Evolutionary conservation across 2,888 invertebrate genomes (phyloP), one percentile per base, ranked within the genome.

Genomic region (Zaprionus bogoriensis): DNA sequence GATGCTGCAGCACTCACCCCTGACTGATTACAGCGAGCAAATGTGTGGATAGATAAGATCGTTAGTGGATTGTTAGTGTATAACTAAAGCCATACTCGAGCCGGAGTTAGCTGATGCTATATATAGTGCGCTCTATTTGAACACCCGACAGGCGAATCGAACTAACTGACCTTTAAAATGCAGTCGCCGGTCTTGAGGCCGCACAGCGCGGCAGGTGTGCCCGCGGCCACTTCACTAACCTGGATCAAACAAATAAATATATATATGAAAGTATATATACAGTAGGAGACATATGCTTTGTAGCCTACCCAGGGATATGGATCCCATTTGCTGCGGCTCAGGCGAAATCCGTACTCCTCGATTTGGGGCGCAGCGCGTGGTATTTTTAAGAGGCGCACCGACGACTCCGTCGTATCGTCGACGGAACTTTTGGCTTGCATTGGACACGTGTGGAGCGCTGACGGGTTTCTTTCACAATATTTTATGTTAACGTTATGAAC

Each of bases 281-380:
- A n/a, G n/a, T n/a, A n/a, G n/a, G n/a, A n/a, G n/a, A n/a, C n/a
- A n/a, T n/a, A n/a, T n/a, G n/a, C n/a, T n/a, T n/a, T n/a, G n/a
- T 6, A 5, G n/a, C n/a, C 22, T 20, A 95, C 94, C 95, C 96
- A 96, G 19, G 96, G 95, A 90, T 96, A 96, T 0, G 95, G 95
- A 90, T 96, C 96, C 95, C 95, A 96, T 62, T 95, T 93, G 4
- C 94, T 94, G 74, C 95, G 92, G 0, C 95, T 95, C 32, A 96
- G 91, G 65, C 95, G 92, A 88, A 96, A 95, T 0, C 96, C 96
- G 38, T 94, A 93, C 2, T 93, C 93, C n/a, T 80, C 68, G 14
- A 82, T 72, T 54, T 92, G 92, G 19, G 77, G 81, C 48, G 93
- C 92, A 39, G 93, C 92, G 80, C 93, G 93, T 3, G 93, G 92